phyloP scores from a whole-genome alignment of 2,888 invertebrate genomes.

The Athalia cordata region DNA sequence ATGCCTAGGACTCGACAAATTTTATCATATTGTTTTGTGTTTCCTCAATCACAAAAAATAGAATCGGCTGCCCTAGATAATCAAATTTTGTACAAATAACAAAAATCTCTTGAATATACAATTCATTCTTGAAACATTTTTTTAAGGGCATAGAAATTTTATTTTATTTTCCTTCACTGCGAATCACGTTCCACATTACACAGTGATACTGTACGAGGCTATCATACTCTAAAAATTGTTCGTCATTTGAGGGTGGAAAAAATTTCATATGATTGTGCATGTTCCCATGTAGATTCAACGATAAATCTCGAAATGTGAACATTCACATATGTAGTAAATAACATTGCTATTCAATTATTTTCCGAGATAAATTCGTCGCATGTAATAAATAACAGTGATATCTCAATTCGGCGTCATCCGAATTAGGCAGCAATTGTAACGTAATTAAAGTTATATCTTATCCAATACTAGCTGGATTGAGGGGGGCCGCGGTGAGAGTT shows the following conservation, averaged over 20 bases:
- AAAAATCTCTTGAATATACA: constrained; percentile 26
- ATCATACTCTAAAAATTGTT: constrained; percentile 13
- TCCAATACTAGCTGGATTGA: constrained; percentile 68
- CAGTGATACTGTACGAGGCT: background rate
- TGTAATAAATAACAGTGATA: background rate
- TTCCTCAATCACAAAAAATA: background rate
- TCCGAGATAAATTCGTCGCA: constrained; percentile 11
- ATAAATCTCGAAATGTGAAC: constrained; percentile 1
- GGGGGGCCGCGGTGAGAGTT: constrained; percentile 71
- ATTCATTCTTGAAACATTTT: background rate
- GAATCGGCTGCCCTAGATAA: constrained; percentile 23
- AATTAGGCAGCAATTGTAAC: constrained; percentile 22
- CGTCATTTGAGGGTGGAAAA: background rate
- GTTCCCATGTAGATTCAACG: background rate
- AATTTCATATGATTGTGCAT: background rate
- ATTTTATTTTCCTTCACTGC: background rate
- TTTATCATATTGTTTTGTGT: background rate
- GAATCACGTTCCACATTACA: background rate
- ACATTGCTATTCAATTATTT: constrained; percentile 23
- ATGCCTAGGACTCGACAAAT: constrained; percentile 32
- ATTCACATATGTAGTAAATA: constrained; percentile 18
- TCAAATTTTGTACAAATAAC: constrained; percentile 15
- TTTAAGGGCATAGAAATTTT: too few species aligned
- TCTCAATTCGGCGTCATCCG: background rate
- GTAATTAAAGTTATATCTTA: constrained; percentile 38